phyloP scores from a whole-genome alignment of 2,888 invertebrate species.

The Agonum fuliginosum region DNA sequence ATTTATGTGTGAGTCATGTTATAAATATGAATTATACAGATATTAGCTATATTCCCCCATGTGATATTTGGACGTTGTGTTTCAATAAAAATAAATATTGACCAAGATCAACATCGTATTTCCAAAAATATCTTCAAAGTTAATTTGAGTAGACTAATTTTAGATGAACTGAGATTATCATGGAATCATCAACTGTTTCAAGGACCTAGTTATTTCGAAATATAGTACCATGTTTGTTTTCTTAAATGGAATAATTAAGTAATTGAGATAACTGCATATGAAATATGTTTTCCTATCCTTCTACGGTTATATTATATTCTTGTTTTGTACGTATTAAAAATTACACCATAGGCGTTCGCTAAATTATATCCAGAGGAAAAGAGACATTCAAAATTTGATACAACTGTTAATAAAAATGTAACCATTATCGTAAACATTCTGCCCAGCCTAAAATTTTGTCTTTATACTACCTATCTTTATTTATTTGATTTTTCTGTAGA shows the following conservation, averaged over 20 bases:
- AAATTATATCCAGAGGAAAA: too few species aligned
- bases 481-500: too few species aligned
- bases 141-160: conserved; percentile 44
- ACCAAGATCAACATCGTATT: conserved; percentile 50
- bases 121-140: conserved; percentile 55
- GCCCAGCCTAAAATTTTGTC: too few species aligned
- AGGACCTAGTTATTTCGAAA: conserved; percentile 42
- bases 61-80: conserved; percentile 38
- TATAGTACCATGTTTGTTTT: conserved; percentile 45
- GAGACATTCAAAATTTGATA: too few species aligned
- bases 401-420: too few species aligned
- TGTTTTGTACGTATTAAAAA: too few species aligned
- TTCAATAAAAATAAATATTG: conserved; percentile 53
- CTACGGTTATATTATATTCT: background rate
- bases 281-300: conserved; percentile 22
- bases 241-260: conserved; percentile 45
- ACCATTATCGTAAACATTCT: too few species aligned
- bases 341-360: too few species aligned
- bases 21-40: conserved; percentile 14
- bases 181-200: conserved; percentile 42
- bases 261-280: conserved; percentile 32
- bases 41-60: conserved; percentile 21
- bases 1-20: conserved; percentile 1
- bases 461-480: too few species aligned
- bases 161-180: conserved; percentile 43